Evolutionary conservation across 2,113 vertebrate genomes (phyloP).

Genomic region (Varanus salvator): DNA sequence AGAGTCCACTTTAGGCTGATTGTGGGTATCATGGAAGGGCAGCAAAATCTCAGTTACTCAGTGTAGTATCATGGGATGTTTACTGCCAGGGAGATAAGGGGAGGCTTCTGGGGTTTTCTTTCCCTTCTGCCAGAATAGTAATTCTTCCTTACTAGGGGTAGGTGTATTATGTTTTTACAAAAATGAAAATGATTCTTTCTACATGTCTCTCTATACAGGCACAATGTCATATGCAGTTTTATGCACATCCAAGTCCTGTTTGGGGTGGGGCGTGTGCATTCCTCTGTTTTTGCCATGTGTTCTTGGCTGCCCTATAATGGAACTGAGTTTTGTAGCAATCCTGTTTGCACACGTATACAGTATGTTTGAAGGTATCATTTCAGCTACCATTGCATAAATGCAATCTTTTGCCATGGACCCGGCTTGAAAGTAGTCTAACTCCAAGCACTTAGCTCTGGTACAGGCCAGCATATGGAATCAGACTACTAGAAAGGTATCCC

Average conservation of each 20-base stretch:
- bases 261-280: no score
- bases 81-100: no score
- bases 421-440: background rate
- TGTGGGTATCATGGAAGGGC: no score
- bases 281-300: background rate
- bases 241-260: background rate
- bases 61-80: no score
- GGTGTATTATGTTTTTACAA: no score
- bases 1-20: no score
- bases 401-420: background rate
- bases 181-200: no score
- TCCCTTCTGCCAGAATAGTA: no score
- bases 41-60: no score
- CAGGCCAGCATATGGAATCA: background rate
- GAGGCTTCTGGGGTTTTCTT: no score
- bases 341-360: background rate
- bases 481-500: background rate
- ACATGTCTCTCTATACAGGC: no score
- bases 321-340: background rate
- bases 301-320: background rate
- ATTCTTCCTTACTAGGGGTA: no score
- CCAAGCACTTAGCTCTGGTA: background rate
- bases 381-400: slow-evolving; percentile 4
- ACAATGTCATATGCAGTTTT: background rate
- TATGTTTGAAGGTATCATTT: background rate